Evolutionary conservation across 2,888 invertebrate species (phyloP), one percentile per base, ranked within the genome.

Genomic region (Calliphora vomitoria): DNA sequence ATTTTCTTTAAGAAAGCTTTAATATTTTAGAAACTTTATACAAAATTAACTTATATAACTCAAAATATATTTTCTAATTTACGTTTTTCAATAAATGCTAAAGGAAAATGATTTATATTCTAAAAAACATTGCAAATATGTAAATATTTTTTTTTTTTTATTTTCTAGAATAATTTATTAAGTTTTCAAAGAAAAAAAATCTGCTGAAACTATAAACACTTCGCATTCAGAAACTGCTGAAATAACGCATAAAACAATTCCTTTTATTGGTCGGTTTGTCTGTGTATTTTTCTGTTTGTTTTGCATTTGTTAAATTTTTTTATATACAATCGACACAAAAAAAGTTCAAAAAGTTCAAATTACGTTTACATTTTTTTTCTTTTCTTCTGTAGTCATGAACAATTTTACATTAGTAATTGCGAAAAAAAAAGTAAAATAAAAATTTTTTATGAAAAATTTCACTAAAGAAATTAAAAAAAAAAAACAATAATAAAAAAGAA

Each of bases 321-420:
- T 10, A n/a, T n/a, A 60, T 64, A 44, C 55, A 55, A 18, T 72
- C 53, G 53, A 72, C 55, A 72, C 47, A 74, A 66, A 81, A 62
- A 81, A 18, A 25, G 81, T 64, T 72, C 64, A 64, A 35, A 41
- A 81, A 81, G 81, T 64, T 81, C 64, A 81, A 81, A 62, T 53
- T 53, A 64, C 53, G 31, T 66, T 72, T 31, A 41, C 50, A 50
- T 47, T 62, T 41, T 80, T 62, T 58, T n/a, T n/a, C 3, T 50
- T n/a, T 50, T 50, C 44, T 44, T n/a, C n/a, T 64, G 1, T 55
- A 64, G 55, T 25, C 71, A 71, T 31, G 20, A 4, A 64, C 18
- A 55, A 64, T 64, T 62, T 80, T 72, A 18, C 41, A 41, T 47
- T 69, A 60, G 47, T 69, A 18, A 66, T 55, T 64, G 3, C 15